These are phyloP conservation scores for Mobula hypostoma DNA, from an alignment of 2,113 vertebrate genomes.

Conservation along the genomic window DNA sequence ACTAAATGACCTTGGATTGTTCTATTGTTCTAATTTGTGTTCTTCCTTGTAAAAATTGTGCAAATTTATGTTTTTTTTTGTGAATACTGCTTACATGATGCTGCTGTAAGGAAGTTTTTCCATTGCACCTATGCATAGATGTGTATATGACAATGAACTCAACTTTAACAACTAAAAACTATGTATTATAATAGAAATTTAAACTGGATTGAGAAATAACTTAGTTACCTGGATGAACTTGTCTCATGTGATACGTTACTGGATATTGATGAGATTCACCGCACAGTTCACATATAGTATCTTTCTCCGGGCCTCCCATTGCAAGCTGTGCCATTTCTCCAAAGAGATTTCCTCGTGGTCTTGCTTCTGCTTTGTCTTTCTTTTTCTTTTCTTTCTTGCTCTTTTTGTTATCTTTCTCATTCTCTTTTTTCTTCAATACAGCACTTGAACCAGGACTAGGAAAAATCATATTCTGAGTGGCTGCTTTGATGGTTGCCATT, in stretches of 20 bases:
- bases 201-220: neutral
- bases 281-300: constrained; percentile 94
- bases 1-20: too few relatives aligned
- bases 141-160: too few relatives aligned
- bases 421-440: constrained; percentile 91
- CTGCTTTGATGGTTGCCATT: constrained; percentile 93
- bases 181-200: neutral
- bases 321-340: constrained; percentile 97
- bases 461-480: constrained; percentile 98
- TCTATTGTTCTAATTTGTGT: too few relatives aligned
- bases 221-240: constrained; percentile 85
- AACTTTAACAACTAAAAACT: too few relatives aligned
- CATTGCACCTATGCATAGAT: too few relatives aligned
- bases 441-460: constrained; percentile 95
- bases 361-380: constrained; percentile 86
- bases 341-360: constrained; percentile 91
- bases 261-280: constrained; percentile 96
- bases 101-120: too few relatives aligned
- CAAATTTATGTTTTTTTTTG: neutral
- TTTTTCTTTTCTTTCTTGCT: constrained; percentile 97
- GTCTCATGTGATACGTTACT: constrained; percentile 97
- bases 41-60: neutral
- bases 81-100: too few relatives aligned
- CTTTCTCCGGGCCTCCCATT: constrained; percentile 94
- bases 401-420: constrained; percentile 88